Evolutionary conservation across 2,113 vertebrate genomes (phyloP).

Genomic region (Geothlypis trichas): DNA sequence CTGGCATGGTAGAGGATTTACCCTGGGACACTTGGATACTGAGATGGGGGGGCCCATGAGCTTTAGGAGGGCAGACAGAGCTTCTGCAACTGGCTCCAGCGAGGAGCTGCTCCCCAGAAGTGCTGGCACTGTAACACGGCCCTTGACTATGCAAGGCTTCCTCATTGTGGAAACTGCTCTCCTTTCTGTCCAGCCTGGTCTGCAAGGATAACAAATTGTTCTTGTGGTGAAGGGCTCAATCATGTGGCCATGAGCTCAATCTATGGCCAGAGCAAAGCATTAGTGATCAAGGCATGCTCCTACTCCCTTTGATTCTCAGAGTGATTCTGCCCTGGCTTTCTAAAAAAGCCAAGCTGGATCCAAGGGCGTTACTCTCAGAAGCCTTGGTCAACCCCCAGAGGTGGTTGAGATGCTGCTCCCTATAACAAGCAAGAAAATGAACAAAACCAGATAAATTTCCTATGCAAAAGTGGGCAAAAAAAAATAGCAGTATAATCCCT

Average conservation of each 20-base stretch:
- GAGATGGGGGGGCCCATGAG: rapidly evolving
- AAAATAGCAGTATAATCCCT: background rate
- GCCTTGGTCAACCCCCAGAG: background rate
- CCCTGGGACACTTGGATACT: background rate
- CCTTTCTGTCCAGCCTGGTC: background rate
- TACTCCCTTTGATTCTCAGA: background rate
- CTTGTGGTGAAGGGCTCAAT: background rate
- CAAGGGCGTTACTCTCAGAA: background rate
- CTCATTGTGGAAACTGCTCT: background rate
- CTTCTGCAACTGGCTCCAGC: background rate
- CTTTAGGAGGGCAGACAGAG: background rate
- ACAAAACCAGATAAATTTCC: background rate
- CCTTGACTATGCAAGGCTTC: background rate
- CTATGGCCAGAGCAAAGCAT: background rate
- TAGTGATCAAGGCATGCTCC: background rate
- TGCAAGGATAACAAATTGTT: background rate
- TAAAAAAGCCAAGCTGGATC: background rate
- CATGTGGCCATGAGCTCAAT: rapidly evolving
- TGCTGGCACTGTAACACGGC: rapidly evolving
- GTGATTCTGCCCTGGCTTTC: background rate
- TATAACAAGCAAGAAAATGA: background rate
- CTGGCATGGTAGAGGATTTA: background rate
- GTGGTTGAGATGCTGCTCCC: background rate
- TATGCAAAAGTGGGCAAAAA: background rate
- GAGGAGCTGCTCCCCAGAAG: background rate